phyloP scores from a whole-genome alignment of 1,140 invertebrate genomes.

The Hyles vespertilio region DNA sequence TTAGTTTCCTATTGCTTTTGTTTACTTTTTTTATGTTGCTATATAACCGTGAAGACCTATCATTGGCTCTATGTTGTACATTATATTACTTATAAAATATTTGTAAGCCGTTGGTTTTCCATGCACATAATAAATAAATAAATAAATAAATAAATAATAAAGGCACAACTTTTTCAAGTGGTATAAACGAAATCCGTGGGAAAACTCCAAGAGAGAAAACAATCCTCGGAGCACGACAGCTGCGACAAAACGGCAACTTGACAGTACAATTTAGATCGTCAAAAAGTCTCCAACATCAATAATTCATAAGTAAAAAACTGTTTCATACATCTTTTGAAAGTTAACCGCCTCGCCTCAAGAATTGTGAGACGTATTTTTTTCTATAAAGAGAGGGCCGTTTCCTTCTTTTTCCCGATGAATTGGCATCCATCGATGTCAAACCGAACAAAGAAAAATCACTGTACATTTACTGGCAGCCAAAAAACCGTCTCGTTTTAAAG shows the following conservation, averaged over 20 bases:
- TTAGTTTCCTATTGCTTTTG: too few relatives aligned
- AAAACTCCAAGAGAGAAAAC: too few relatives aligned
- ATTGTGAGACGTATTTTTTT: conserved; percentile 12
- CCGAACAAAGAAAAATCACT: conserved; percentile 37
- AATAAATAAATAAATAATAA: too few relatives aligned
- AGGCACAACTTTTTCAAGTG: too few relatives aligned
- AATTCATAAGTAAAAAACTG: conserved; percentile 20
- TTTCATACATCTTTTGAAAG: conserved; percentile 15
- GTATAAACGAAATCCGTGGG: too few relatives aligned
- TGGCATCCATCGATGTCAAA: conserved; percentile 46
- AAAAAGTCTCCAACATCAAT: conserved; percentile 17
- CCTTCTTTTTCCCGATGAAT: conserved; percentile 42
- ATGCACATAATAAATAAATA: too few relatives aligned
- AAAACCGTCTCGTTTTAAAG: conserved; percentile 24
- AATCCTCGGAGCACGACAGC: not conserved
- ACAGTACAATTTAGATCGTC: conserved; percentile 11
- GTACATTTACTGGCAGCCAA: conserved; percentile 23
- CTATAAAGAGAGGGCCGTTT: conserved; percentile 36
- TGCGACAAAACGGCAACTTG: conserved; percentile 2
- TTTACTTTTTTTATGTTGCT: too few relatives aligned
- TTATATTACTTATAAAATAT: too few relatives aligned
- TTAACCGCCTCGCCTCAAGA: conserved; percentile 8
- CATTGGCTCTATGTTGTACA: too few relatives aligned
- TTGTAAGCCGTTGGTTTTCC: too few relatives aligned
- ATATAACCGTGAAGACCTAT: too few relatives aligned